Conservation (phyloP, 1,140 invertebrate genomes). For the Drosophila pachea region DNA sequence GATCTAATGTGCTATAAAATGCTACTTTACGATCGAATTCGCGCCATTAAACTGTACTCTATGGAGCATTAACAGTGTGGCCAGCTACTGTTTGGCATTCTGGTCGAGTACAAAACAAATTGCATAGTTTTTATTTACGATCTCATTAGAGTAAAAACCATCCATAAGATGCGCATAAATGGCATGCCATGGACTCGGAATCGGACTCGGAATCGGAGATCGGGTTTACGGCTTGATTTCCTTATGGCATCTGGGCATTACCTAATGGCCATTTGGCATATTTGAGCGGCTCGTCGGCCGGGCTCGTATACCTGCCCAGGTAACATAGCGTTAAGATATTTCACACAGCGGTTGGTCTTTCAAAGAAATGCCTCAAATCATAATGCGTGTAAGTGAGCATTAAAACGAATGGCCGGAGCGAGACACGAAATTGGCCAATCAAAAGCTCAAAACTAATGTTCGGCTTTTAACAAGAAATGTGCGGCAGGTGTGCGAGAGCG, state of each 20-base stretch:
- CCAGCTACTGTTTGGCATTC: slow-evolving; percentile 1
- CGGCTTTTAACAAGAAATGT: slow-evolving; percentile 39
- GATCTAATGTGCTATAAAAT: slow-evolving; percentile 18
- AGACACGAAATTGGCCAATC: slow-evolving; percentile 65
- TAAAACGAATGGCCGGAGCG: slow-evolving; percentile 36
- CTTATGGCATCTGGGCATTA: slow-evolving; percentile 7
- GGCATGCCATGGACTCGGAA: neutral
- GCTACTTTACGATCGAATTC: slow-evolving; percentile 21
- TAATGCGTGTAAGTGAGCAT: slow-evolving; percentile 66
- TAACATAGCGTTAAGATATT: slow-evolving; percentile 37
- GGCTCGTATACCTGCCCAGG: neutral
- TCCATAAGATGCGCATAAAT: neutral
- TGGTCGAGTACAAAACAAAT: slow-evolving; percentile 11
- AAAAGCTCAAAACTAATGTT: slow-evolving; percentile 30
- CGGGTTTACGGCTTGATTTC: slow-evolving; percentile 6
- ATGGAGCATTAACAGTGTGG: neutral
- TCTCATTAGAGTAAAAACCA: neutral
- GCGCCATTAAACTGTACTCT: slow-evolving; percentile 12
- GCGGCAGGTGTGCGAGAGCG: slow-evolving; percentile 20
- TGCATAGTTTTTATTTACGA: neutral
- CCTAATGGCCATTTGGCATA: slow-evolving; percentile 13
- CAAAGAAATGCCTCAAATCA: slow-evolving; percentile 52
- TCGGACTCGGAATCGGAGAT: neutral
- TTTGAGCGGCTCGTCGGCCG: neutral
- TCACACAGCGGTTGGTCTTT: slow-evolving; percentile 51